phyloP scores from a whole-genome alignment of 2,797 vertebrate genomes.

The Vireo griseus region DNA sequence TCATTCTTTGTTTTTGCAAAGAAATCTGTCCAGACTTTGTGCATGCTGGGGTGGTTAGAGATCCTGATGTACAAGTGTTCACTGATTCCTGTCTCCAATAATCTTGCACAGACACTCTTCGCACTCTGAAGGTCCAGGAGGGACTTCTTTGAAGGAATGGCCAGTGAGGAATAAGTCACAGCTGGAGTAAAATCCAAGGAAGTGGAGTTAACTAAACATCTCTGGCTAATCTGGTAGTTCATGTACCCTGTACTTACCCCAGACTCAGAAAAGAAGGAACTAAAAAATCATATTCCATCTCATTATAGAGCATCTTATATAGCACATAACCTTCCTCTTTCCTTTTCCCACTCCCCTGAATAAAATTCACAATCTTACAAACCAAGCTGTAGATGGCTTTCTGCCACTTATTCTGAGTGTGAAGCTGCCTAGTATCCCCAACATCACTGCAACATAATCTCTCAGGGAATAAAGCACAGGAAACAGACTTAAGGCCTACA shows the following conservation, averaged over 20 bases:
- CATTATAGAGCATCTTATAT: background rate
- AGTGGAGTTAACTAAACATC: background rate
- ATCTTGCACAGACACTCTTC: background rate
- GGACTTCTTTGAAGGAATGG: background rate
- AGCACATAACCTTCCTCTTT: background rate
- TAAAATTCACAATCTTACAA: background rate
- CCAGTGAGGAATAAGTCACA: background rate
- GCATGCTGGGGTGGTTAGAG: background rate
- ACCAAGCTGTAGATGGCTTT: background rate
- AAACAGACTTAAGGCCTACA: background rate
- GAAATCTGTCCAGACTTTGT: background rate
- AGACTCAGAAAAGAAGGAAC: background rate
- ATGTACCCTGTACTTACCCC: background rate
- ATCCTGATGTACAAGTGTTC: background rate
- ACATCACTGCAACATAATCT: background rate
- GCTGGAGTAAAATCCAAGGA: background rate
- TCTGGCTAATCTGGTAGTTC: background rate
- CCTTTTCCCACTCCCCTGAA: background rate
- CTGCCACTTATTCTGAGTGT: background rate
- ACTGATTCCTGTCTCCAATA: background rate
- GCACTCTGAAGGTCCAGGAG: background rate
- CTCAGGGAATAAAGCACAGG: background rate
- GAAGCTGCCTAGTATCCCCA: background rate
- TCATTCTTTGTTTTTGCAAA: background rate
- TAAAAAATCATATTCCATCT: background rate